Evolutionary conservation across 2,888 invertebrate species (phyloP).

Genomic region (Heliconius hortense): DNA sequence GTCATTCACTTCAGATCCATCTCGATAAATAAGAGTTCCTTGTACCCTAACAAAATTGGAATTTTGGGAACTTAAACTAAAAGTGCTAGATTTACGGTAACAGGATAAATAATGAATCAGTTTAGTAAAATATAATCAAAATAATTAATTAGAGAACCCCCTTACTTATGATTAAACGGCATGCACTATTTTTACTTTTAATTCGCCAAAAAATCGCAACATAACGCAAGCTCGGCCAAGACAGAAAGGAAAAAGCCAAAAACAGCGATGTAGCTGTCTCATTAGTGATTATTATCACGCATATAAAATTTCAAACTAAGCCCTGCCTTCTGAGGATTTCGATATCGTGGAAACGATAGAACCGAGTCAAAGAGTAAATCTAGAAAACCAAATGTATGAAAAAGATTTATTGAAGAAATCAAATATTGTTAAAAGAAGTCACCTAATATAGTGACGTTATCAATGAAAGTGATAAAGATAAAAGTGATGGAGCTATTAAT

Average conservation of each 20-base stretch:
- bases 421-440: slow-evolving; percentile 44
- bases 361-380: slow-evolving; percentile 45
- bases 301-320: slow-evolving; percentile 66
- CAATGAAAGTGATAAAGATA: slow-evolving; percentile 42
- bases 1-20: slow-evolving; percentile 85
- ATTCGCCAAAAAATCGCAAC: slow-evolving; percentile 61
- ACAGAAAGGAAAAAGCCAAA: slow-evolving; percentile 69
- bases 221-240: slow-evolving; percentile 75
- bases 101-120: slow-evolving; percentile 31
- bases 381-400: slow-evolving; percentile 46
- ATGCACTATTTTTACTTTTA: slow-evolving; percentile 67
- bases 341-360: slow-evolving; percentile 49
- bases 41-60: slow-evolving; percentile 80
- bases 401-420: slow-evolving; percentile 47
- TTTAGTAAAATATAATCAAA: slow-evolving; percentile 39
- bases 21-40: slow-evolving; percentile 89
- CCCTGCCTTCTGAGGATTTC: slow-evolving; percentile 79
- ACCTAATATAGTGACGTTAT: slow-evolving; percentile 42
- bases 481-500: slow-evolving; percentile 51
- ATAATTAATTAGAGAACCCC: slow-evolving; percentile 38
- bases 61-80: slow-evolving; percentile 40
- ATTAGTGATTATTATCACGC: slow-evolving; percentile 45
- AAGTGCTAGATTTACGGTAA: slow-evolving; percentile 25
- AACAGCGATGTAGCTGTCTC: slow-evolving; percentile 68
- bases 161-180: slow-evolving; percentile 44